Conservation (phyloP, 2,113 vertebrate species). For the Mionectes macconnelli region DNA sequence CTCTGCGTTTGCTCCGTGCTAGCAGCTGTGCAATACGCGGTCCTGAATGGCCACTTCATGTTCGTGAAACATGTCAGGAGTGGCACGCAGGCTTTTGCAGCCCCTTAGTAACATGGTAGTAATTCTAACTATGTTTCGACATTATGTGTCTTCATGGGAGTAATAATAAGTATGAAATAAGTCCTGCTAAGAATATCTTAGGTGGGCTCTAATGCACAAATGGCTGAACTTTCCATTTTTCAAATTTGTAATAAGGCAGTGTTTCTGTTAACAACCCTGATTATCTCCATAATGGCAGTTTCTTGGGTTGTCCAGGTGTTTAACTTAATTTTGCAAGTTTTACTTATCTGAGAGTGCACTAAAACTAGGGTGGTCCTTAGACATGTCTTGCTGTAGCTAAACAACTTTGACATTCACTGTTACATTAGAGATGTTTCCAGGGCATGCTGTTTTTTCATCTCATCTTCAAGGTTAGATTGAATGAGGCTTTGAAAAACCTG, state of each 20-base stretch:
- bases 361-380: neutral
- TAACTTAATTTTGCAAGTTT: neutral
- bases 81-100: neutral
- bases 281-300: neutral
- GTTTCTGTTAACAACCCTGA: neutral
- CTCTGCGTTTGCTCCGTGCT: neutral
- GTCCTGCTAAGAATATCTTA: neutral
- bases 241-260: neutral
- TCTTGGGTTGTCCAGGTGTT: neutral
- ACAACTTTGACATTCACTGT: neutral
- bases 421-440: neutral
- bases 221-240: neutral
- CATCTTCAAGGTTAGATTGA: neutral
- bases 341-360: neutral
- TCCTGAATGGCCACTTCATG: rapidly evolving
- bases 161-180: neutral
- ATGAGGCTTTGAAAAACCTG: neutral
- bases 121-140: neutral
- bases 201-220: neutral
- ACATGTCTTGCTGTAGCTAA: neutral
- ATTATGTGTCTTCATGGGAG: neutral
- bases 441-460: neutral
- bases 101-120: neutral
- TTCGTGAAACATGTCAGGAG: neutral
- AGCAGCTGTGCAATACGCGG: rapidly evolving